Percentiles rank a stretch among this genome's conserved stretches.
These are phyloP conservation scores for Scrobipalpa costella DNA, from an alignment of 2,888 invertebrate species.

Conservation along the genomic window DNA sequence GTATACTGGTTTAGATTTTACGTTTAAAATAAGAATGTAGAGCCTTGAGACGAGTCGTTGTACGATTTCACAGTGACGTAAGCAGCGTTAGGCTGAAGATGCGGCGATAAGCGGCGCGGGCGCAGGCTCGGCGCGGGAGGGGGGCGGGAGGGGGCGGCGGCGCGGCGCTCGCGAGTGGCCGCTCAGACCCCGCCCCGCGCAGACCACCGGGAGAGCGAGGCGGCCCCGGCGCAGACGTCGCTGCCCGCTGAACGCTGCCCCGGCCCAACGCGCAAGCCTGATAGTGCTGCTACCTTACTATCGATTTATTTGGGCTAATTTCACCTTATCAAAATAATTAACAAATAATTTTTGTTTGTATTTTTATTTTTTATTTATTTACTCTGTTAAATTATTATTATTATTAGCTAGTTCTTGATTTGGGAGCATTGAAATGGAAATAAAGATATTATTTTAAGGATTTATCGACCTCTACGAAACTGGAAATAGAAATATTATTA, in stretches of 20 bases:
- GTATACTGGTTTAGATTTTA: background rate
- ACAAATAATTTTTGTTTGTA: too few relatives aligned
- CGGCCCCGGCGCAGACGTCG: too few relatives aligned
- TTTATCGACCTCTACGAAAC: too few relatives aligned
- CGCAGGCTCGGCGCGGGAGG: slow-evolving; percentile 40
- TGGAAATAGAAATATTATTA: too few relatives aligned
- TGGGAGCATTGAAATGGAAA: too few relatives aligned
- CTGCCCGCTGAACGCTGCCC: too few relatives aligned
- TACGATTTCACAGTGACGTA: slow-evolving; percentile 66
- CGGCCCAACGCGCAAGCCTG: slow-evolving; percentile 30
- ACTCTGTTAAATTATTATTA: too few relatives aligned
- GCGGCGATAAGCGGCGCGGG: slow-evolving; percentile 69
- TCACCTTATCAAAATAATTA: background rate
- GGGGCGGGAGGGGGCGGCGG: slow-evolving; percentile 57
- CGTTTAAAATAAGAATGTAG: slow-evolving; percentile 19
- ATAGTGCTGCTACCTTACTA: background rate
- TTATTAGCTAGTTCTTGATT: too few relatives aligned
- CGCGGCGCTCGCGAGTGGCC: slow-evolving; percentile 62
- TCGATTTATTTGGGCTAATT: background rate
- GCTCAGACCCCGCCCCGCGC: slow-evolving; percentile 76
- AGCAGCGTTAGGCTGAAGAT: slow-evolving; percentile 74
- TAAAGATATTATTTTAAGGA: too few relatives aligned
- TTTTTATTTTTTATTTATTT: too few relatives aligned
- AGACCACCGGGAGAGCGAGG: slow-evolving; percentile 81
- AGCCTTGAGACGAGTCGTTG: slow-evolving; percentile 35